These are phyloP conservation scores for Dynastes grantii DNA, from an alignment of 2,888 invertebrate genomes.

Conservation along the genomic window DNA sequence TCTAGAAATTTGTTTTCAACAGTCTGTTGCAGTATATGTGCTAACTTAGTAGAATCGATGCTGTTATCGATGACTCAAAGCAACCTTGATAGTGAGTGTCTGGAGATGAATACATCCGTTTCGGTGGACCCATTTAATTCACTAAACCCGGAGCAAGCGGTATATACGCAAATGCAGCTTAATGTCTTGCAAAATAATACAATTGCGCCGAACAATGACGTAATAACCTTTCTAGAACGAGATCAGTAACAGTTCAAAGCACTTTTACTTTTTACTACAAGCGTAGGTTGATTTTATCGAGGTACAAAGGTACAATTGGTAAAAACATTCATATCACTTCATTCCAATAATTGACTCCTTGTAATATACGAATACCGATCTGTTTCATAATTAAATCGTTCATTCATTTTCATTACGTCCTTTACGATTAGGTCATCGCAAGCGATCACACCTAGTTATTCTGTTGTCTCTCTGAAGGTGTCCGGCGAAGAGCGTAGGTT, in stretches of 20 bases:
- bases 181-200: background rate
- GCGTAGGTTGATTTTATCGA: background rate
- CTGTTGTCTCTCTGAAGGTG: conserved; percentile 18
- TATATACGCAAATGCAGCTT: background rate
- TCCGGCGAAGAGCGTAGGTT: conserved; percentile 1
- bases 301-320: background rate
- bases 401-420: conserved; percentile 28
- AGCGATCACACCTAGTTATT: conserved; percentile 20
- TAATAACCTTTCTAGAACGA: conserved; percentile 28
- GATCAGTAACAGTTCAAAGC: background rate
- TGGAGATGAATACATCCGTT: conserved; percentile 40
- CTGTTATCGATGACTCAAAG: conserved; percentile 33
- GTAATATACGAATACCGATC: background rate
- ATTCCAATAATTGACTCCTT: background rate
- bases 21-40: background rate
- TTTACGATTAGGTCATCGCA: conserved; percentile 35
- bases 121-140: conserved; percentile 6
- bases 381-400: conserved; percentile 25
- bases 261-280: background rate
- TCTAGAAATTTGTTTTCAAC: background rate
- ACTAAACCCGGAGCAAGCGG: background rate
- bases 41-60: background rate
- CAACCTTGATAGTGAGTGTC: conserved; percentile 38
- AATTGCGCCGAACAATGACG: conserved; percentile 17
- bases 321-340: background rate